phyloP scores from a whole-genome alignment of 2,888 invertebrate genomes.

The Gonocerus acuteangulatus region DNA sequence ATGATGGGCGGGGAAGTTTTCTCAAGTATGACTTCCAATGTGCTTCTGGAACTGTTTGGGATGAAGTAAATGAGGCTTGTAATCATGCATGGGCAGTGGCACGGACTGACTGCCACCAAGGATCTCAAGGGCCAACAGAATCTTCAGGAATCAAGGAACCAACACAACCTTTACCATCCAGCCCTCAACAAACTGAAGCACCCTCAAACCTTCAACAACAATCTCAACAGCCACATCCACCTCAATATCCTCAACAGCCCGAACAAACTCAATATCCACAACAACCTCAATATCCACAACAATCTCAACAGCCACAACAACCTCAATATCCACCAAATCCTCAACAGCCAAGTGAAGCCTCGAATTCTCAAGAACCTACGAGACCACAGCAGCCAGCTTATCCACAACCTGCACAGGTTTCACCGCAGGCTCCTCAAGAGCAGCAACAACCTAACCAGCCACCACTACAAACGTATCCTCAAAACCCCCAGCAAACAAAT shows the following conservation, averaged over 20 bases:
- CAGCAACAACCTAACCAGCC: neutral
- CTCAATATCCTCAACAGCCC: conserved; percentile 17
- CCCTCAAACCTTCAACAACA: conserved; percentile 6
- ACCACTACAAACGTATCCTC: conserved; percentile 24
- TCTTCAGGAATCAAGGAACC: neutral
- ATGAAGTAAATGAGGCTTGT: conserved; percentile 51
- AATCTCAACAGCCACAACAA: conserved; percentile 28
- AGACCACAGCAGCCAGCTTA: neutral
- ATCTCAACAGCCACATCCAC: conserved; percentile 21
- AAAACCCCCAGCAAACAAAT: conserved; percentile 10
- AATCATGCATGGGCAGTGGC: conserved; percentile 47
- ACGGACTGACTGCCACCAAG: conserved; percentile 37
- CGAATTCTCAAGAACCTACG: conserved; percentile 15
- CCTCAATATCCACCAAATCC: conserved; percentile 19
- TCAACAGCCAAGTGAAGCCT: conserved; percentile 8
- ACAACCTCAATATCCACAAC: conserved; percentile 13
- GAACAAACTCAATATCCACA: conserved; percentile 25
- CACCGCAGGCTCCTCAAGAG: neutral
- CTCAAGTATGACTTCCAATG: conserved; percentile 50
- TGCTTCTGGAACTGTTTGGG: conserved; percentile 53
- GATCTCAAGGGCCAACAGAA: neutral
- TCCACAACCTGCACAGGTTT: neutral
- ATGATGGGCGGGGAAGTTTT: conserved; percentile 40
- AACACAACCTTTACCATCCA: conserved; percentile 7
- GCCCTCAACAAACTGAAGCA: conserved; percentile 6